A percentile compares a stretch with the other conserved stretches of the same genome.
Conservation (phyloP, 2,888 invertebrate species). For the Lithodes maja region DNA sequence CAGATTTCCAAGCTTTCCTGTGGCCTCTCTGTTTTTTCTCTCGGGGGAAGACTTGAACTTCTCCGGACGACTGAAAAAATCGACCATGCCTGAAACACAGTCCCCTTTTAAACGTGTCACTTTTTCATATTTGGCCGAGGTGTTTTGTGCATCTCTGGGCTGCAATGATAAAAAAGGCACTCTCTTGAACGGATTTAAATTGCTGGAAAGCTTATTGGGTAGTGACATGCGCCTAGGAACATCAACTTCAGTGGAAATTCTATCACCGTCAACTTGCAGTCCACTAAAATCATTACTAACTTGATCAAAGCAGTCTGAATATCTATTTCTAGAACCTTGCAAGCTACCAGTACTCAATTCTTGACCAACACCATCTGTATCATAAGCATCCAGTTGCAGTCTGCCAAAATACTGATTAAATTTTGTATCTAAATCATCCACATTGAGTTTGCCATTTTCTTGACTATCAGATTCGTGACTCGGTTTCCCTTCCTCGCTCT, state of each 20-base stretch:
- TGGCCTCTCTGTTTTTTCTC: neutral
- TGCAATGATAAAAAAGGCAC: constrained; percentile 17
- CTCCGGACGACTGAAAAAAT: constrained; percentile 5
- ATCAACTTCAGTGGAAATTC: neutral
- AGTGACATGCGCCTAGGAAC: constrained; percentile 8
- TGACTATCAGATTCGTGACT: neutral
- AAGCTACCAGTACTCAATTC: too few relatives aligned
- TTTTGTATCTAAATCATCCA: neutral
- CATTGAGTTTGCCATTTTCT: neutral
- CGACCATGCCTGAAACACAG: constrained; percentile 28
- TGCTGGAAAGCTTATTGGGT: neutral
- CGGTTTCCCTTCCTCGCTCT: constrained; percentile 6
- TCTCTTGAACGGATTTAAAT: neutral
- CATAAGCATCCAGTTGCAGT: neutral
- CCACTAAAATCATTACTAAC: neutral
- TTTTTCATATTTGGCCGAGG: neutral
- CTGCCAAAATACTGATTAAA: neutral
- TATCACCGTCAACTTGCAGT: neutral
- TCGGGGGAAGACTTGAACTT: neutral
- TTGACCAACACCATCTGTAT: neutral
- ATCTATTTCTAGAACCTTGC: too few relatives aligned
- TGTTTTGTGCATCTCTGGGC: neutral
- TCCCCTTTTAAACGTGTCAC: neutral
- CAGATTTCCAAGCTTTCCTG: constrained; percentile 15
- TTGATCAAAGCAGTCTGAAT: too few relatives aligned